These are phyloP conservation scores for Lycocerus yunnanus DNA, from an alignment of 2,888 invertebrate genomes.

Conservation along the genomic window DNA sequence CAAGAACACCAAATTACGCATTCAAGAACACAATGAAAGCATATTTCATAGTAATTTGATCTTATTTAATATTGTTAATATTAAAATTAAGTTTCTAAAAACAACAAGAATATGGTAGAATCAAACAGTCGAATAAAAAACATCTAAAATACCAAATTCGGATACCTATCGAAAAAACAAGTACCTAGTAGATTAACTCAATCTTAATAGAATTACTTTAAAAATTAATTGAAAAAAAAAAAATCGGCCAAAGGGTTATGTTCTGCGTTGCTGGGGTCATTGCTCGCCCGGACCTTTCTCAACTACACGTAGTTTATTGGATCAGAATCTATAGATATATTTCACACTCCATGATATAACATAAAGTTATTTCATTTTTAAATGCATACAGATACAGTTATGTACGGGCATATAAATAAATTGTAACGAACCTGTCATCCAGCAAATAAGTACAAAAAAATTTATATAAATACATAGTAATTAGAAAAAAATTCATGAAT, in stretches of 20 bases:
- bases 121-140: too few relatives aligned
- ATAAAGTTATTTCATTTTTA: conserved; percentile 23
- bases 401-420: background rate
- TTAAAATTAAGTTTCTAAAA: too few relatives aligned
- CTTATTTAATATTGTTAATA: too few relatives aligned
- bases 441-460: background rate
- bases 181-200: too few relatives aligned
- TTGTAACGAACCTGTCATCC: background rate
- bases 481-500: background rate
- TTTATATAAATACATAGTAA: background rate
- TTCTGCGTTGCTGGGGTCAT: conserved; percentile 18
- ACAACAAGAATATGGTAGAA: too few relatives aligned
- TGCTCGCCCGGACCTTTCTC: conserved; percentile 31
- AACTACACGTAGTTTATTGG: conserved; percentile 30
- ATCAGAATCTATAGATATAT: conserved; percentile 31
- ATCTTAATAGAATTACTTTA: too few relatives aligned
- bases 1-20: too few relatives aligned
- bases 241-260: conserved; percentile 11
- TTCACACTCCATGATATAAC: conserved; percentile 27
- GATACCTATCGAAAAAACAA: too few relatives aligned
- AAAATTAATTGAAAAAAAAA: background rate
- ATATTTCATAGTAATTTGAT: background rate
- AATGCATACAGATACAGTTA: conserved; percentile 22
- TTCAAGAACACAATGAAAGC: too few relatives aligned
- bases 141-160: too few relatives aligned